Evolutionary conservation across 2,888 invertebrate genomes (phyloP), one percentile per base, ranked within the genome.

Genomic region (Metopia argyrocephala): DNA sequence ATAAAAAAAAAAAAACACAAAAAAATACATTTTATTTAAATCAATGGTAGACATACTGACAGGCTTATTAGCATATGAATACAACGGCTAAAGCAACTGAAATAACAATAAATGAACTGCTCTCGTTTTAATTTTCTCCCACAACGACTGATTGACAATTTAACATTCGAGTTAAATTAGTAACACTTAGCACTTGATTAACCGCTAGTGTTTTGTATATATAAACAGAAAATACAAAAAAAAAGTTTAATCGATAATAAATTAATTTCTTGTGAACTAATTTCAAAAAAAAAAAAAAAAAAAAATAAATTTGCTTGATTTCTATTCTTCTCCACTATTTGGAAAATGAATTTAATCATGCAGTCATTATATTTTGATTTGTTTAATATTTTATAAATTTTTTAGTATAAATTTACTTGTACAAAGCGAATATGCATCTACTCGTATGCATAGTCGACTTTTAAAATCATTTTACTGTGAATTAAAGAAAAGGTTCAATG

Each of bases 61-160:
- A 68, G 64, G 21, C 48, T 68, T 69, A 76, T 76, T 80, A 73
- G 64, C 80, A 76, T 69, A 73, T 23, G 73, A 76, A 69, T 68
- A 48, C 25, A 62, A 68, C 28, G n/a, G n/a, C 38, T 12, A 38
- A 3, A 15, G 1, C 38, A 38, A 38, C 3, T 12, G 4, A 21
- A 54, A 38, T 12, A 38, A 23, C 2, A 59, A 46, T 9, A 9
- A 46, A 6, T 23, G 25, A 18, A 6, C 23, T 61, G 61, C 23
- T 3, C 9, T 38, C n/a, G 3, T 45, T 45, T 45, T 61, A 12
- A 15, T n/a, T 45, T 9, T 31, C 25, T 23, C n/a, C 4, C 23
- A 25, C 61, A 23, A 21, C 9, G 45, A 45, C 61, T 23, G 6
- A 61, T 45, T 61, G 38, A 7, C 23, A 45, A 20, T 21, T 59